Evolutionary conservation across 1,140 invertebrate species (phyloP).

Genomic region (Ooceraea biroi): DNA sequence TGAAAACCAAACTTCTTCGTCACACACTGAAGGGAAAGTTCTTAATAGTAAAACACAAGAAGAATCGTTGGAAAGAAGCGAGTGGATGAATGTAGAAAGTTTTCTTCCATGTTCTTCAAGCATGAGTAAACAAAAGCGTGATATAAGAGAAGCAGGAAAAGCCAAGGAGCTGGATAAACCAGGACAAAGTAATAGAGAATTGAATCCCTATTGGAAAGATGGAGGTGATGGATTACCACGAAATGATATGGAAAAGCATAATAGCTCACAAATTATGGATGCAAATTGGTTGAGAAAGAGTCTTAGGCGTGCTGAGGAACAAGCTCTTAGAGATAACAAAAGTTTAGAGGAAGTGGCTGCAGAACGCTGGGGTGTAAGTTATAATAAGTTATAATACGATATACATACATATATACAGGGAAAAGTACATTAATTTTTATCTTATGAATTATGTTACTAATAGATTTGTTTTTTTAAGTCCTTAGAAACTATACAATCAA

Average conservation of each 20-base stretch:
- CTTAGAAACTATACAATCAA: constrained; percentile 85
- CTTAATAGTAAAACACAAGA: constrained; percentile 7
- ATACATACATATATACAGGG: constrained; percentile 13
- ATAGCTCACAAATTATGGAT: constrained; percentile 82
- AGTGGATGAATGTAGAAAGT: constrained; percentile 86
- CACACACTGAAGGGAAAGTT: not conserved
- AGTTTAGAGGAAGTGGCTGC: constrained; percentile 88
- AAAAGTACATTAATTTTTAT: constrained; percentile 23
- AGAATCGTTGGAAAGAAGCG: constrained; percentile 79
- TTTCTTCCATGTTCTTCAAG: constrained; percentile 81
- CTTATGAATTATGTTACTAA: constrained; percentile 31
- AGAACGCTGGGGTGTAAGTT: constrained; percentile 89
- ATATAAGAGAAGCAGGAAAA: constrained; percentile 84
- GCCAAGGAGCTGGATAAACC: constrained; percentile 88
- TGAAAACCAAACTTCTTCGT: not conserved
- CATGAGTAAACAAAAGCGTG: constrained; percentile 83
- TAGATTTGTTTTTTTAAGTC: constrained; percentile 83
- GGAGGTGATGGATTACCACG: constrained; percentile 92
- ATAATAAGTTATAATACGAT: constrained; percentile 43
- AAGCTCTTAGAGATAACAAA: constrained; percentile 87
- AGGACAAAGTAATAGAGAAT: constrained; percentile 91
- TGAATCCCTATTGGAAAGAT: constrained; percentile 97
- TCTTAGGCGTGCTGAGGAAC: constrained; percentile 87
- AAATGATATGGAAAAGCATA: constrained; percentile 54
- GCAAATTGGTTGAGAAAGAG: constrained; percentile 88